phyloP scores from a whole-genome alignment of 2,888 invertebrate genomes.

The Hylaea fasciaria region DNA sequence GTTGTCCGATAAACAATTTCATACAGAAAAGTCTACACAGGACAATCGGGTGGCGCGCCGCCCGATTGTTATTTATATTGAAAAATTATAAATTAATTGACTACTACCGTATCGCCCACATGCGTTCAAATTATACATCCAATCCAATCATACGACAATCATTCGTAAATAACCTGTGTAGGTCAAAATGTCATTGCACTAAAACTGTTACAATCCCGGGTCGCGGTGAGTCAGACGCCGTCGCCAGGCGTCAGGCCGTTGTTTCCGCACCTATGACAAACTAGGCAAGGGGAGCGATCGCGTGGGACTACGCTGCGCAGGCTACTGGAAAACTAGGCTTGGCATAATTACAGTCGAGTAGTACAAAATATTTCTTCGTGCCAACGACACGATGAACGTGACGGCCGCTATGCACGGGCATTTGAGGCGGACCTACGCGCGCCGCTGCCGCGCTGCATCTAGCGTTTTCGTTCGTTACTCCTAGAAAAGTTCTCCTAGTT shows the following conservation, averaged over 20 bases:
- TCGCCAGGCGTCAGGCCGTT: no score
- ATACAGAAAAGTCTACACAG: no score
- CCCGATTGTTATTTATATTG: no score
- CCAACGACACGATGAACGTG: no score
- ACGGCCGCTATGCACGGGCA: no score
- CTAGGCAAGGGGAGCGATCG: conserved; percentile 6
- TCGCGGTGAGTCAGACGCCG: conserved; percentile 49
- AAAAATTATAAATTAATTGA: background rate
- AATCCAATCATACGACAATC: conserved; percentile 19
- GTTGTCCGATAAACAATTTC: no score
- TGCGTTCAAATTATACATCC: background rate
- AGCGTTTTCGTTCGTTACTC: no score
- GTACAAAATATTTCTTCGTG: background rate
- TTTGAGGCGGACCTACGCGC: no score
- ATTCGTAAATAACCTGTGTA: conserved; percentile 30
- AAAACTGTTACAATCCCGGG: conserved; percentile 60
- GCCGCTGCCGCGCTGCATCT: no score
- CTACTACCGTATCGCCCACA: background rate
- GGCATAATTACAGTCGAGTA: background rate
- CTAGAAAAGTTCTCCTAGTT: no score
- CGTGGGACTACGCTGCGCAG: conserved; percentile 1
- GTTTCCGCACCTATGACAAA: conserved; percentile 14
- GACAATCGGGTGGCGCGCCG: no score
- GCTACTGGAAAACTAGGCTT: no score
- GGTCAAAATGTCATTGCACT: conserved; percentile 65